Evolutionary conservation across 2,888 invertebrate genomes (phyloP), one percentile per base, ranked within the genome.

Genomic region (Troides helena): DNA sequence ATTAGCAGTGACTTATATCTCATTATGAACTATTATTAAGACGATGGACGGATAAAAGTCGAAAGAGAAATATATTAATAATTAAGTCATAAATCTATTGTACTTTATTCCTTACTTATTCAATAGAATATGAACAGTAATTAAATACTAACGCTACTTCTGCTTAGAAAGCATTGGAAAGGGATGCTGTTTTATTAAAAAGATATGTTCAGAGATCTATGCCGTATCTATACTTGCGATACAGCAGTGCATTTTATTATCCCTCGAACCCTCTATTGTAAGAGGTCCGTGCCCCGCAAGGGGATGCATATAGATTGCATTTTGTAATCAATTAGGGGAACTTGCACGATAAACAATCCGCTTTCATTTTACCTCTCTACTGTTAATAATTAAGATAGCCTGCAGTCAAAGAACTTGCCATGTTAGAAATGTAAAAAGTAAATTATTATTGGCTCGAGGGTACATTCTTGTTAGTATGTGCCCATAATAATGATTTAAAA

Each of bases 311-410:
- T 66, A 70, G 66, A 70, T 70, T 70, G 70, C 66, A 66, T 70
- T 70, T 63, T 70, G 39, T 70, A 70, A 70, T 70, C 70, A 70
- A 70, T 70, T 70, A 70, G 70, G 70, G 70, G 70, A 70, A 66
- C 65, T 62, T 59, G 50, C 62, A 66, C 66, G 66, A 70, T 70
- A 59, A 58, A 69, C 69, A 69, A 66, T 66, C 58, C 39, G 57
- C 59, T 39, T 66, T 65, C 65, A 69, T 65, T 70, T 61, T 58
- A 62, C 62, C 62, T 68, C 63, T 50, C 68, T 70, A 59, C 70
- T 62, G 66, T 30, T 59, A 23, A 8, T 70, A 66, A 70, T 66
- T 70, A 66, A 66, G 70, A 59, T 66, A 70, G 70, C 70, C 70
- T 25, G 39, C 46, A 62, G 70, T 50, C 62, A 70, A 63, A 59